Evolutionary conservation across 2,113 vertebrate species (phyloP), one percentile per base, ranked within the genome.

Genomic region (Alosa alosa): DNA sequence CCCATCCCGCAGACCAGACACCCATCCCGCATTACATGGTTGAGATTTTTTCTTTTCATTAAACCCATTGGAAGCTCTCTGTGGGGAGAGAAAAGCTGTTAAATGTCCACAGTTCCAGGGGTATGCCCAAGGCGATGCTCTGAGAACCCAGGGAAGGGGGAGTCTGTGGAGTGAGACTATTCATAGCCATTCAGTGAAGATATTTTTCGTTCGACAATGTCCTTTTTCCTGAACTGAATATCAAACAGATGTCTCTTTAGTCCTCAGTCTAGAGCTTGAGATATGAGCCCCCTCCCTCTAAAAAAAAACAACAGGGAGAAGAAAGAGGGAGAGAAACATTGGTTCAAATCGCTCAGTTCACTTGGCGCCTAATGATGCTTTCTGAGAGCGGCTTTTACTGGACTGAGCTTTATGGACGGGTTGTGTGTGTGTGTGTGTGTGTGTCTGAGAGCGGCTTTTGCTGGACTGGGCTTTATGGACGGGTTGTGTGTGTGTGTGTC

Each of bases 361-460:
- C 93, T 94, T 93, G 92, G 89, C 90, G 90, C 91, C 96, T 97
- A 92, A 96, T 96, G 96, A 96, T 93, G 93, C 94, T 96, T 94
- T 95, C 94, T 94, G 94, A 93, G 93, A 95, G 96, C 91, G 94
- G 94, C 94, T 95, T 20, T 18, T n/a, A 4, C 95, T 92, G 47
- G 91, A 90, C 88, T 31, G 31, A 31, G 31, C 31, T 31, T 31
- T 31, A 31, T 31, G 31, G 96, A 96, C 93, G 93, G 96, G n/a
- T n/a, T n/a, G n/a, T n/a, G n/a, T n/a, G n/a, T n/a, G n/a, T n/a
- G n/a, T n/a, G n/a, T n/a, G n/a, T n/a, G n/a, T n/a, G n/a, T n/a
- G n/a, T n/a, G n/a, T n/a, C n/a, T n/a, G n/a, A n/a, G n/a, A n/a
- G n/a, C n/a, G n/a, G n/a, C n/a, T n/a, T n/a, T n/a, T n/a, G n/a